phyloP scores from a whole-genome alignment of 1,140 invertebrate genomes.

The Triops longicaudatus region DNA sequence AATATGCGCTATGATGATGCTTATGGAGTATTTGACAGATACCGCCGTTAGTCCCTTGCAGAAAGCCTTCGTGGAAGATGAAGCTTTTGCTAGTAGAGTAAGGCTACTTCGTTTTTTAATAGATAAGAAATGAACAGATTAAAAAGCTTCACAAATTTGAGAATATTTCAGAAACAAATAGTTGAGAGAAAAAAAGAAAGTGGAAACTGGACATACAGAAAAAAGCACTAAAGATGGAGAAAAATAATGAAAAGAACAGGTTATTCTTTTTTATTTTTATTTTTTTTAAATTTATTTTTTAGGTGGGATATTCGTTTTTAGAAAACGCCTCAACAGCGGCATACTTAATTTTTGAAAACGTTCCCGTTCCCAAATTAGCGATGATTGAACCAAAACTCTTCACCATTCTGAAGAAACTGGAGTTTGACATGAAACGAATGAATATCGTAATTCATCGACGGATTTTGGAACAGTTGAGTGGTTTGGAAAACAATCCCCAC shows the following conservation, averaged over 20 bases:
- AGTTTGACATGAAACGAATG: conserved; percentile 67
- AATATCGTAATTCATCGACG: conserved; percentile 59
- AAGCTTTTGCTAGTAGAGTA: conserved; percentile 71
- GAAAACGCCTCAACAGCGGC: conserved; percentile 63
- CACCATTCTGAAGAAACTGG: conserved; percentile 47
- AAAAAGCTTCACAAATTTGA: no score
- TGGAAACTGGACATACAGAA: background rate
- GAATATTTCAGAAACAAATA: background rate
- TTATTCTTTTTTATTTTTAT: conserved; percentile 28
- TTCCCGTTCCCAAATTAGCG: conserved; percentile 58
- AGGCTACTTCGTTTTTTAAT: conserved; percentile 34
- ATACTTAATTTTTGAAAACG: conserved; percentile 65
- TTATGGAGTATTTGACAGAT: conserved; percentile 75
- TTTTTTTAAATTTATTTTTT: conserved; percentile 35
- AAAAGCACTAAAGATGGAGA: no score
- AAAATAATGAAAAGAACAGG: no score
- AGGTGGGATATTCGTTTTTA: conserved; percentile 56
- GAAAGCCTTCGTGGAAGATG: conserved; percentile 72
- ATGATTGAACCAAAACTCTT: conserved; percentile 52
- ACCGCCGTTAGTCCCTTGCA: conserved; percentile 74
- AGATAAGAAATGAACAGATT: no score
- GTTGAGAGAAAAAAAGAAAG: background rate
- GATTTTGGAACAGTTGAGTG: conserved; percentile 59
- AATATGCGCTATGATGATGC: conserved; percentile 54
- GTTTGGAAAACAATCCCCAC: conserved; percentile 66